Conservation (phyloP, 2,113 vertebrate genomes). For the Oryzias javanicus region DNA sequence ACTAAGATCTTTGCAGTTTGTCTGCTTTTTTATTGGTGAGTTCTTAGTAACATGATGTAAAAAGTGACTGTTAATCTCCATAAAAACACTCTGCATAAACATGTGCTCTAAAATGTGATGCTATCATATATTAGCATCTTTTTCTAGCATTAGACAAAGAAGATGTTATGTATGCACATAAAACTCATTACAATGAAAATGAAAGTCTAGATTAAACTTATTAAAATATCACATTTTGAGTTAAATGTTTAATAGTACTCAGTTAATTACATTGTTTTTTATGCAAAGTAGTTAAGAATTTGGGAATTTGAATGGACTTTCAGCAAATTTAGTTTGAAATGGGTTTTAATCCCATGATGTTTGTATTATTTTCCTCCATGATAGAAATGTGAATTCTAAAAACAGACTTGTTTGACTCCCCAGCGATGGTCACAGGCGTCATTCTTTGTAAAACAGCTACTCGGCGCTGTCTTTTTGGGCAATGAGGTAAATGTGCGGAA, state of each 20-base stretch:
- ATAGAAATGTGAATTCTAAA: too few relatives aligned
- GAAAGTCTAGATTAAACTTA: background rate
- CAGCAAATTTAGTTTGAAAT: background rate
- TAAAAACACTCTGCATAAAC: background rate
- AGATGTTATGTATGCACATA: background rate
- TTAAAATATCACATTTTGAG: constrained; percentile 24
- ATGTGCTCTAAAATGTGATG: constrained; percentile 7
- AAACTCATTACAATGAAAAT: background rate
- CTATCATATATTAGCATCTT: background rate
- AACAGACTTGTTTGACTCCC: background rate
- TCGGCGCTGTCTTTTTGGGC: background rate
- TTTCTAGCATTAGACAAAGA: background rate
- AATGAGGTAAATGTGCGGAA: too few relatives aligned
- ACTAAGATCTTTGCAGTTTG: too few relatives aligned
- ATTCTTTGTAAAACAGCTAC: background rate
- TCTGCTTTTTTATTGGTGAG: too few relatives aligned
- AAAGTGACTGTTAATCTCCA: too few relatives aligned
- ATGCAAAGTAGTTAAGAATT: background rate
- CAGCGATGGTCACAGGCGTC: background rate
- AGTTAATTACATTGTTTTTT: constrained; percentile 11
- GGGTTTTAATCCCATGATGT: background rate
- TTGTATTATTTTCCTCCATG: background rate
- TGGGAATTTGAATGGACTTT: background rate
- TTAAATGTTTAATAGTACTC: constrained; percentile 23
- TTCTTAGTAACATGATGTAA: too few relatives aligned